Evolutionary conservation across 2,797 vertebrate genomes (phyloP).

Genomic region (Tarsius wallacei): DNA sequence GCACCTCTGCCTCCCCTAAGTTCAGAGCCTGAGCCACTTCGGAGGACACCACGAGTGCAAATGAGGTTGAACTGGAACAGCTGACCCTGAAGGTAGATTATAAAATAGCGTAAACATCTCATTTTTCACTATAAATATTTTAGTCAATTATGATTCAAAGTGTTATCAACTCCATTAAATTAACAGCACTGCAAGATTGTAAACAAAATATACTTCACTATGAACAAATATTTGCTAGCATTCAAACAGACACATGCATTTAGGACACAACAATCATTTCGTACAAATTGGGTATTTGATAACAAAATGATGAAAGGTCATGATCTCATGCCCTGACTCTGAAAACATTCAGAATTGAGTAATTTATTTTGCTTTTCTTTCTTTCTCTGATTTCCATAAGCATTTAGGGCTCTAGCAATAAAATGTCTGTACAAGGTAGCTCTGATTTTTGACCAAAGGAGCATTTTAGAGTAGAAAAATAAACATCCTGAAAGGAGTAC

Average conservation of each 20-base stretch:
- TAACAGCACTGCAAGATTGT: not conserved
- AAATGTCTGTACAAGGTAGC: not conserved
- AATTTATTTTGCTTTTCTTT: slow-evolving; percentile 50
- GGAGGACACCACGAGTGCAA: not conserved
- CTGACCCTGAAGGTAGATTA: not conserved
- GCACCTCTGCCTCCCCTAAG: not conserved
- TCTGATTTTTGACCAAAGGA: not conserved
- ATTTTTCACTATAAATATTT: slow-evolving; percentile 8
- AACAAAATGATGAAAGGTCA: not conserved
- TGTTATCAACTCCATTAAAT: not conserved
- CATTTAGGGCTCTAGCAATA: not conserved
- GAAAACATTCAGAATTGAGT: not conserved
- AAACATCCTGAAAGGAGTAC: not conserved
- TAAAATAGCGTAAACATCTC: not conserved
- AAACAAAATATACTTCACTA: not conserved
- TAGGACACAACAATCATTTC: not conserved
- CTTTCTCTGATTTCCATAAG: not conserved
- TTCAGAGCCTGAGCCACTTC: not conserved
- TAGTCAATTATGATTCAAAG: not conserved
- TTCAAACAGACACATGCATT: not conserved
- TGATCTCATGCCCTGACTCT: not conserved
- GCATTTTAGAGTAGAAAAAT: not conserved
- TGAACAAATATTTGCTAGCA: slow-evolving; percentile 35
- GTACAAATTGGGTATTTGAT: not conserved
- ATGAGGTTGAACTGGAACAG: not conserved